Evolutionary conservation across 2,888 invertebrate genomes (phyloP), one percentile per base, ranked within the genome.

Genomic region (Tipula vernalis): DNA sequence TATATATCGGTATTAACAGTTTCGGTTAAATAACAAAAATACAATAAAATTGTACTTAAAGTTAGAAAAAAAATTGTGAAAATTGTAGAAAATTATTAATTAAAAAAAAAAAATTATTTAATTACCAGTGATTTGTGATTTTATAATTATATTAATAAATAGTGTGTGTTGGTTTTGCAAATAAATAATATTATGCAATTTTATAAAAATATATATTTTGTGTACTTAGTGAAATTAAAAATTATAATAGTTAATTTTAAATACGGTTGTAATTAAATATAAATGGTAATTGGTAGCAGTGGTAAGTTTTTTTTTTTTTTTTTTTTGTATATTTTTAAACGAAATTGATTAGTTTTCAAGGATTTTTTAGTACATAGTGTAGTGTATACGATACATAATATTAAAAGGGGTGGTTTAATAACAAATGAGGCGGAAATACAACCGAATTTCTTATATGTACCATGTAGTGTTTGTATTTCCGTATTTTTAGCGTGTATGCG

Each of bases 341-440:
- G 36, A 83, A 51, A 83, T 83, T 36, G 84, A 84, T 84, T 84
- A 84, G 84, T 84, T 84, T 84, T 84, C 84, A 84, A 84, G 84
- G 84, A 84, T 84, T n/a, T 39, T 84, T 39, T 36, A 28, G 51
- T 57, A 57, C 6, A 71, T 71, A 28, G 71, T 71, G 18, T 57
- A 71, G 51, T 57, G 71, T 28, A 71, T 28, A 71, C 28, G 28
- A 71, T 28, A 71, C 71, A 71, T 15, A 84, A 84, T 39, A 36
- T 41, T 39, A 84, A 39, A 84, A n/a, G 39, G 39, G 84, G 84
- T 39, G 84, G 41, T n/a, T 39, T 84, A 39, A 13, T 28, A 84
- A 28, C 28, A 28, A 84, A 84, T 84, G 84, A 84, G 84, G 84
- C 39, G 84, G 39, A 84, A 39, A 36, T n/a, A 84, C 84, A 39